Percentiles rank a stretch among this genome's conserved stretches.
These are phyloP conservation scores for Oreochromis spilurus DNA, from an alignment of 2,113 vertebrate genomes.

Conservation along the genomic window DNA sequence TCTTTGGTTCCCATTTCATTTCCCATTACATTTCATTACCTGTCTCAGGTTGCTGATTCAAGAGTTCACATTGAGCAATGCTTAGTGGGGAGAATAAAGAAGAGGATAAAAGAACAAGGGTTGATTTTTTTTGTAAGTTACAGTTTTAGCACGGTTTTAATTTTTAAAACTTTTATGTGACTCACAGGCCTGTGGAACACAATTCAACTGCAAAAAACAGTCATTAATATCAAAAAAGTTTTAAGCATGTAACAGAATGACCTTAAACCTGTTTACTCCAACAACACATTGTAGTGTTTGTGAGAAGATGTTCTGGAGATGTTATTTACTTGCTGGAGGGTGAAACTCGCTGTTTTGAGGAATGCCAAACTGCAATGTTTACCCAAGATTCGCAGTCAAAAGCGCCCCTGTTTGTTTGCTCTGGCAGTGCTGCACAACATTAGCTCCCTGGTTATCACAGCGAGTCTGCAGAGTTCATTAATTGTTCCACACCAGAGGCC, in stretches of 20 bases:
- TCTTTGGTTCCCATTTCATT: slow-evolving; percentile 23
- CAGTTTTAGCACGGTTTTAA: not conserved
- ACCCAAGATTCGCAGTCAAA: slow-evolving; percentile 8
- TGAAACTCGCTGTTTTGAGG: slow-evolving; percentile 8
- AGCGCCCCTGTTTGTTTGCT: slow-evolving; percentile 28
- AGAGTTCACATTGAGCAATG: not conserved
- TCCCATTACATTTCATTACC: slow-evolving; percentile 12
- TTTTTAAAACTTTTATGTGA: not conserved
- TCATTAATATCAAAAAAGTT: not conserved
- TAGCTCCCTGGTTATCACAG: slow-evolving; percentile 27
- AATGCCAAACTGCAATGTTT: slow-evolving; percentile 19
- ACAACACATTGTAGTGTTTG: not conserved
- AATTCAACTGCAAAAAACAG: not conserved
- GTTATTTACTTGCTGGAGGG: not conserved
- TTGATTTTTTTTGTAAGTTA: not conserved
- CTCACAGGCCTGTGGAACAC: not conserved
- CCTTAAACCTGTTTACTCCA: not conserved
- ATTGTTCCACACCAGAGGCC: slow-evolving; percentile 41
- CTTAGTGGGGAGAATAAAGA: not conserved
- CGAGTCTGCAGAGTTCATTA: slow-evolving; percentile 50
- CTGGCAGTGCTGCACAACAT: not conserved
- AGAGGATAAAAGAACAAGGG: not conserved
- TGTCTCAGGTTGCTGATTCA: slow-evolving; percentile 27
- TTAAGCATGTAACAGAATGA: not conserved
- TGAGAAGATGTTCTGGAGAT: not conserved